Percentiles rank a stretch among this genome's conserved stretches.
Conservation (phyloP, 2,797 vertebrate species). For the Cyprinella venusta region DNA sequence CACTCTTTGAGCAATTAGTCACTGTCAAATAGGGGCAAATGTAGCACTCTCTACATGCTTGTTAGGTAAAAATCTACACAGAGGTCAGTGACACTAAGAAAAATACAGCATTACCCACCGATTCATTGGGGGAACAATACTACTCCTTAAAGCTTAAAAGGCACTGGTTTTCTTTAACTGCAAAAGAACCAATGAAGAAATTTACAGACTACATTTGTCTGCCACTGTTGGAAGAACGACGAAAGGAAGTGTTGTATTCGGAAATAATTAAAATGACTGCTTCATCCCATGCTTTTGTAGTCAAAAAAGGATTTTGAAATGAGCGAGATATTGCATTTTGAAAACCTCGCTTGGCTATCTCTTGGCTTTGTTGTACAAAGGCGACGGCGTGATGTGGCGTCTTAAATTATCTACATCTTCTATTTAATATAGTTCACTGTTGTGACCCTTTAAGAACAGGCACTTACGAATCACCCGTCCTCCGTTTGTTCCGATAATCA, state of each 20-base stretch:
- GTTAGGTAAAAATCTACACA: conserved; percentile 87
- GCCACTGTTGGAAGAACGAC: neutral
- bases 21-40: conserved; percentile 86
- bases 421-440: conserved; percentile 39
- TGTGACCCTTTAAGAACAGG: conserved; percentile 27
- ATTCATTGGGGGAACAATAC: conserved; percentile 58
- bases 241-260: conserved; percentile 4
- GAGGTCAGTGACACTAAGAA: conserved; percentile 80
- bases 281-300: conserved; percentile 5
- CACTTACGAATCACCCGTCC: conserved; percentile 2
- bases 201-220: neutral
- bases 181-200: conserved; percentile 16
- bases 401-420: conserved; percentile 14
- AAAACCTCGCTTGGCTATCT: conserved; percentile 8
- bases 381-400: neutral
- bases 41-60: conserved; percentile 83
- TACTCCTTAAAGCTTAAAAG: conserved; percentile 32
- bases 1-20: conserved; percentile 85
- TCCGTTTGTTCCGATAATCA: conserved; percentile 24
- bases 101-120: conserved; percentile 75
- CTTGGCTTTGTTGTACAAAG: conserved; percentile 26
- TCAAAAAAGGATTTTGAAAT: conserved; percentile 15
- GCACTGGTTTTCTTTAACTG: conserved; percentile 21
- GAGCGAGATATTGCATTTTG: conserved; percentile 14
- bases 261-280: conserved; percentile 15